Conservation (phyloP, 2,888 invertebrate species). For the Microchrysa polita region DNA sequence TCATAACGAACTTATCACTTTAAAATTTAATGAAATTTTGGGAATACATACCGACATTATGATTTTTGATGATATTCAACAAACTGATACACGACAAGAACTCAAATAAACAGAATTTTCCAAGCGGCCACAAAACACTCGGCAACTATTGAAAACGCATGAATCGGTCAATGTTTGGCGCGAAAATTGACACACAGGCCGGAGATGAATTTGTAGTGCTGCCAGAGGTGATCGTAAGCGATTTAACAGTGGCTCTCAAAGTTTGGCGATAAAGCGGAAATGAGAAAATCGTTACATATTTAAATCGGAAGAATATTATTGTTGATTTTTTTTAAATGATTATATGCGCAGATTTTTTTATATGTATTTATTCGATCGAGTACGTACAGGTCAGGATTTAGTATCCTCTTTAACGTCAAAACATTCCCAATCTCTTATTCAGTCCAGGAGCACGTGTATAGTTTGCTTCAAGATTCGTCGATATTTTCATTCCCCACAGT, state of each 20-base stretch:
- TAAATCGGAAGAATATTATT: no score
- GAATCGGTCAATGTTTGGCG: slow-evolving; percentile 28
- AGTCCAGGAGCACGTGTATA: no score
- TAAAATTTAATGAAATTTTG: neutral
- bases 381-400: no score
- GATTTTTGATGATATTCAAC: neutral
- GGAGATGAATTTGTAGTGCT: no score
- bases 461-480: no score
- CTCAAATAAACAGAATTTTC: neutral
- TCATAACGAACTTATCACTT: neutral
- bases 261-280: neutral
- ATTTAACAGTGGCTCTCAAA: neutral
- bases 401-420: no score
- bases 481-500: no score
- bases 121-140: neutral
- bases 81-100: neutral
- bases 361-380: no score
- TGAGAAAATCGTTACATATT: no score
- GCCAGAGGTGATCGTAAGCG: neutral
- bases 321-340: no score
- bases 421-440: no score
- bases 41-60: slow-evolving; percentile 39
- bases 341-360: no score
- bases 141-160: neutral
- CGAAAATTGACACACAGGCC: slow-evolving; percentile 31